Conservation (phyloP, 2,797 vertebrate species). For the Echeneis naucrates region DNA sequence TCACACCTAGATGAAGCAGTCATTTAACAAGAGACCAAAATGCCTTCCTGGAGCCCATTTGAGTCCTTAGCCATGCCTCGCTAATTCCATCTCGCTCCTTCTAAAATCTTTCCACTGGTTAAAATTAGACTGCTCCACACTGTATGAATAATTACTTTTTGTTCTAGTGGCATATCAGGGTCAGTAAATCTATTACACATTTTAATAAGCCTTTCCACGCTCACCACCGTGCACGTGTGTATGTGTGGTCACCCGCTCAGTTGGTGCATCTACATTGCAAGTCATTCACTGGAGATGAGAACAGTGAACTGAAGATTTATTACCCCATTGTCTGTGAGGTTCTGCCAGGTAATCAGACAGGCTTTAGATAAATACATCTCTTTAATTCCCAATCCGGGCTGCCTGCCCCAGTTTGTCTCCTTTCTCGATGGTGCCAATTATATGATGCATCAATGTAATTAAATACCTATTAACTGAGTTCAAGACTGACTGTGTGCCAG, state of each 20-base stretch:
- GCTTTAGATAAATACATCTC: slow-evolving; percentile 84
- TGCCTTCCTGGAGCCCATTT: slow-evolving; percentile 78
- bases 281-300: slow-evolving; percentile 77
- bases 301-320: slow-evolving; percentile 83
- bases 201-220: slow-evolving; percentile 84
- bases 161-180: slow-evolving; percentile 87
- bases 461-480: slow-evolving; percentile 84
- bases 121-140: slow-evolving; percentile 84
- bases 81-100: slow-evolving; percentile 89
- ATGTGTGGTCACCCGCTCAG: slow-evolving; percentile 51
- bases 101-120: slow-evolving; percentile 86
- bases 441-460: slow-evolving; percentile 85
- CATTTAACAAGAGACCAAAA: slow-evolving; percentile 79
- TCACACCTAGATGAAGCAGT: slow-evolving; percentile 80
- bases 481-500: slow-evolving; percentile 73
- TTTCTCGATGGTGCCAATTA: slow-evolving; percentile 79
- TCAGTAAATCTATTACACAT: slow-evolving; percentile 89
- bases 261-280: slow-evolving; percentile 64
- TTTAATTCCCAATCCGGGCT: slow-evolving; percentile 80
- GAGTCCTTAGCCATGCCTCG: slow-evolving; percentile 86
- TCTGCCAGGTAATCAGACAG: slow-evolving; percentile 85
- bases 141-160: slow-evolving; percentile 88
- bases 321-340: slow-evolving; percentile 81
- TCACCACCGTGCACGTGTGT: slow-evolving; percentile 38
- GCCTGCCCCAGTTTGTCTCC: slow-evolving; percentile 77